A percentile compares a stretch with the other conserved stretches of the same genome.
phyloP scores from a whole-genome alignment of 2,797 vertebrate genomes.

The Caiman crocodilus region DNA sequence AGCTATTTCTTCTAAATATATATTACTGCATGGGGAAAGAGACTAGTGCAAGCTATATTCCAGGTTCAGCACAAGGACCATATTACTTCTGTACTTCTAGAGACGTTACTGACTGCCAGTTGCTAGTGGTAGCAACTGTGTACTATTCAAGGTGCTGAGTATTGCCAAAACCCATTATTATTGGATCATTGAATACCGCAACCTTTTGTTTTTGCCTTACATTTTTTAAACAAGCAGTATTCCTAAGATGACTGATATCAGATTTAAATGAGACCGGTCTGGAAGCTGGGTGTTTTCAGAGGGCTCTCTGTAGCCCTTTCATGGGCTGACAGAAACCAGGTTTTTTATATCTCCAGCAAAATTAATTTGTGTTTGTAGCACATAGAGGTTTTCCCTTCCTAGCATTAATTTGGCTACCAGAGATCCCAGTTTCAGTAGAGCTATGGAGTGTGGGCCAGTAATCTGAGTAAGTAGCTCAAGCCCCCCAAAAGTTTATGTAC shows the following conservation, averaged over 20 bases:
- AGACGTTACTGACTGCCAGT: neutral
- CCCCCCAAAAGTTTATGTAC: too few species aligned
- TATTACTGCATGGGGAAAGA: neutral
- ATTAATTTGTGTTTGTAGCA: too few species aligned
- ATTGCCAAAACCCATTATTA: neutral
- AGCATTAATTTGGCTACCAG: too few species aligned
- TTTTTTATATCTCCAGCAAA: neutral
- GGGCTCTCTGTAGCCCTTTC: neutral
- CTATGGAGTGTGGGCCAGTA: too few species aligned
- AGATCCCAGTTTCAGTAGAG: too few species aligned
- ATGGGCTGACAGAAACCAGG: neutral
- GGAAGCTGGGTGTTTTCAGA: neutral
- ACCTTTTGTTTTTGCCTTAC: neutral
- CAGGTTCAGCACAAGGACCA: neutral
- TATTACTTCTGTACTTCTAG: rapidly evolving
- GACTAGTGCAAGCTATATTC: neutral
- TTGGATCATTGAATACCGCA: neutral
- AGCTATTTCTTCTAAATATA: neutral
- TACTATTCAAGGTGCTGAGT: neutral
- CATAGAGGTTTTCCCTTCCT: too few species aligned
- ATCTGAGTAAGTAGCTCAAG: too few species aligned
- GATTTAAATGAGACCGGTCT: neutral
- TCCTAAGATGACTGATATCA: neutral
- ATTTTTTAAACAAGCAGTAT: neutral
- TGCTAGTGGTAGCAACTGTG: neutral